These are phyloP conservation scores for Tapirus indicus DNA, from an alignment of 2,797 vertebrate species.

Conservation along the genomic window DNA sequence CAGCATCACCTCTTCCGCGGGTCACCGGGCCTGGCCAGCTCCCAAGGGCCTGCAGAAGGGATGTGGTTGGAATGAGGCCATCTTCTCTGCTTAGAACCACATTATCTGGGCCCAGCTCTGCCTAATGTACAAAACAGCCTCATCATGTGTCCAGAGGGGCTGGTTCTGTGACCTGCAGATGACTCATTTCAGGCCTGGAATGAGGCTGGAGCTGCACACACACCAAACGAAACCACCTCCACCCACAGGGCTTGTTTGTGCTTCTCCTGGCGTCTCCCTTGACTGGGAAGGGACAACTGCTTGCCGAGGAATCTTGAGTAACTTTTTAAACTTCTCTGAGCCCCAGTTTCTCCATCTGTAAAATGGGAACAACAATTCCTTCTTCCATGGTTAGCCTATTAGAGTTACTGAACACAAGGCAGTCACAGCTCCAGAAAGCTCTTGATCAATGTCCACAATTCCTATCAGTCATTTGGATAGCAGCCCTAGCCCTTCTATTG, in stretches of 20 bases:
- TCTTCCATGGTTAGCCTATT: background rate
- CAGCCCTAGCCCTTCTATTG: background rate
- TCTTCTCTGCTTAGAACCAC: background rate
- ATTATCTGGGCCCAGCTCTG: background rate
- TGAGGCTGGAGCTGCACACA: background rate
- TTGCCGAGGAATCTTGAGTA: background rate
- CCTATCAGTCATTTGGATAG: background rate
- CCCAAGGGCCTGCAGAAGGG: constrained; percentile 51
- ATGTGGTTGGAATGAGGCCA: background rate
- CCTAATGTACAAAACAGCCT: constrained; percentile 60
- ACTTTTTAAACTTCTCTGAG: constrained; percentile 14
- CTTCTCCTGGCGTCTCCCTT: background rate
- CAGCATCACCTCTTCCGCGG: constrained; percentile 69
- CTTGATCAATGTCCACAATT: accelerated
- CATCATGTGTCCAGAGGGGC: background rate
- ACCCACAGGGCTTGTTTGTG: background rate
- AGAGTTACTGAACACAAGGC: background rate
- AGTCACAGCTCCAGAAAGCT: background rate
- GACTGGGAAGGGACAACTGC: background rate
- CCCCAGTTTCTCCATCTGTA: background rate
- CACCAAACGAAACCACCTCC: background rate
- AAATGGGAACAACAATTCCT: background rate
- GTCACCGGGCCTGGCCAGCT: constrained; percentile 63
- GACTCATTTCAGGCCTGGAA: constrained; percentile 2
- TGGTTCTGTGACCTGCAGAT: constrained; percentile 21